Evolutionary conservation across 2,113 vertebrate genomes (phyloP).

Genomic region (Anser cygnoides): DNA sequence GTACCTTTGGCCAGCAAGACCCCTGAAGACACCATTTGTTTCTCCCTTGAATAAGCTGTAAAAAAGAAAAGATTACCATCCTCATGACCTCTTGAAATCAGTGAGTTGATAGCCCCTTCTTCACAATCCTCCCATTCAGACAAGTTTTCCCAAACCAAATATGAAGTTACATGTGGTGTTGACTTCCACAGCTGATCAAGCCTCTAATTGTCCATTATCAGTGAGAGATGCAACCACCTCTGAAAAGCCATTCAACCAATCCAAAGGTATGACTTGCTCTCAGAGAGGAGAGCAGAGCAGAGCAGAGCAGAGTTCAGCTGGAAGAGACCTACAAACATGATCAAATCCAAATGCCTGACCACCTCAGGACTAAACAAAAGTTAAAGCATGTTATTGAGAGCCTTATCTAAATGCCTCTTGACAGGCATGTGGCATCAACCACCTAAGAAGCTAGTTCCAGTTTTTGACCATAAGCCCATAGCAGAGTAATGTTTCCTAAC

Average conservation of each 20-base stretch:
- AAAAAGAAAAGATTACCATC: background rate
- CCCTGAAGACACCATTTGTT: background rate
- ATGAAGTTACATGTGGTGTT: background rate
- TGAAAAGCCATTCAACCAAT: background rate
- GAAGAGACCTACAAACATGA: no score
- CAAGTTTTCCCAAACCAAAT: background rate
- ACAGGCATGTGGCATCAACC: no score
- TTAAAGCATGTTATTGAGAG: no score
- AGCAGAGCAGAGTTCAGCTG: no score
- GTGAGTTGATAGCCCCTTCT: background rate
- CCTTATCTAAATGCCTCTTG: no score
- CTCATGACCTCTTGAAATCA: background rate
- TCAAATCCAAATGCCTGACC: no score
- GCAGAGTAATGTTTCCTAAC: no score
- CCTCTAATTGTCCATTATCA: background rate
- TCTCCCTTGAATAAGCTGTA: background rate
- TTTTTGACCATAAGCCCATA: no score
- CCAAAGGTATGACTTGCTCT: background rate
- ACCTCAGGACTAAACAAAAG: no score
- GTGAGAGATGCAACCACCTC: background rate
- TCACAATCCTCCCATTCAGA: background rate
- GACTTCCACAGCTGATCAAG: background rate
- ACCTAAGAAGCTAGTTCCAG: no score
- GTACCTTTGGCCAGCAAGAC: background rate
- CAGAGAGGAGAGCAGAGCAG: no score